These are phyloP conservation scores for Acanthornis magna DNA, from an alignment of 2,797 vertebrate species.

Conservation along the genomic window DNA sequence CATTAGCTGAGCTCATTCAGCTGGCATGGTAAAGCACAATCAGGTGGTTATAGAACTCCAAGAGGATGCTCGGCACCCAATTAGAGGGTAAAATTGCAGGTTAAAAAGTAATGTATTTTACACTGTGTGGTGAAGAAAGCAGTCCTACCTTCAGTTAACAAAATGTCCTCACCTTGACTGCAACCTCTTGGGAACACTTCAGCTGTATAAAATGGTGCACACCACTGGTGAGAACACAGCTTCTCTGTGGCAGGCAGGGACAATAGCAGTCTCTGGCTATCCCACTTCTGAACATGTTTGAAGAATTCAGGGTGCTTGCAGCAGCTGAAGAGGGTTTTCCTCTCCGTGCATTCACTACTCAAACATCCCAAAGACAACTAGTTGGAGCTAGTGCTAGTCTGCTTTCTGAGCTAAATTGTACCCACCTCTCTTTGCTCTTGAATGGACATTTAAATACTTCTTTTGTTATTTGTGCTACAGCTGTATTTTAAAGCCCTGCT, in stretches of 20 bases:
- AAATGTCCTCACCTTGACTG: not conserved
- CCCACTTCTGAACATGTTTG: not conserved
- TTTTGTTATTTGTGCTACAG: not conserved
- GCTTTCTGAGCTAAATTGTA: not conserved
- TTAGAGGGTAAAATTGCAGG: not conserved
- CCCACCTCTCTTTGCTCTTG: not conserved
- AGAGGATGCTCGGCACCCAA: not conserved
- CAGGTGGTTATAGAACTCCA: not conserved
- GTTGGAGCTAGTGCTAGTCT: not conserved
- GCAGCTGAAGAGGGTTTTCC: not conserved
- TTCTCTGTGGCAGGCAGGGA: not conserved
- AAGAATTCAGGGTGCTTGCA: not conserved
- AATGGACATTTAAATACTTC: not conserved
- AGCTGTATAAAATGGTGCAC: not conserved
- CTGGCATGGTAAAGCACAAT: not conserved
- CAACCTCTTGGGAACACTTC: not conserved
- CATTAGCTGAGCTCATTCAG: not conserved
- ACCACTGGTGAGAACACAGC: not conserved
- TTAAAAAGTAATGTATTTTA: not conserved
- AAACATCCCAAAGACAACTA: not conserved
- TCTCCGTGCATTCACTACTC: not conserved
- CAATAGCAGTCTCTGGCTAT: not conserved
- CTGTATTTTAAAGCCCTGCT: not conserved
- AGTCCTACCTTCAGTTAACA: not conserved
- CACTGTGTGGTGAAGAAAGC: not conserved